Conservation (phyloP, 2,797 vertebrate genomes). For the Setipinna tenuifilis region DNA sequence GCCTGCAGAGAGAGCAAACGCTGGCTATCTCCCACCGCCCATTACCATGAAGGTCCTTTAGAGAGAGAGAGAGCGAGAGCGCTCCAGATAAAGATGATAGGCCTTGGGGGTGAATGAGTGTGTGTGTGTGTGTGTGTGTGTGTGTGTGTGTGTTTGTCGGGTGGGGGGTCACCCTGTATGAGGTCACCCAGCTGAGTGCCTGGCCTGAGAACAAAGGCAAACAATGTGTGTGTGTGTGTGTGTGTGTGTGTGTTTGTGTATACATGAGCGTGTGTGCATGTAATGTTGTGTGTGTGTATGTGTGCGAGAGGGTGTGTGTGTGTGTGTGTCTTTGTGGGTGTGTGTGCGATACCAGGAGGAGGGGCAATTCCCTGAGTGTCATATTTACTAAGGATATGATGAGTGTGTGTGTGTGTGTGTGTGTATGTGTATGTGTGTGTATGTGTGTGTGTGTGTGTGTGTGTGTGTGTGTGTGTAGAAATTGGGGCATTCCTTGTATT, state of each 20-base stretch:
- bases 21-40: background rate
- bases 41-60: background rate
- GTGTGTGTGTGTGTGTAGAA: constrained; percentile 42
- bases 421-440: background rate
- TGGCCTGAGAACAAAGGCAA: constrained; percentile 48
- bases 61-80: background rate
- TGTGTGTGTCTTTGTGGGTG: background rate
- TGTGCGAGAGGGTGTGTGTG: constrained; percentile 1
- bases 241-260: constrained; percentile 6
- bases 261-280: background rate
- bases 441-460: background rate
- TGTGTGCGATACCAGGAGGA: constrained; percentile 8
- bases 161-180: background rate
- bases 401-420: background rate
- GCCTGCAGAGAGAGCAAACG: background rate
- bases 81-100: background rate
- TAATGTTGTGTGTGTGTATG: constrained; percentile 46
- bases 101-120: background rate
- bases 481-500: constrained; percentile 59
- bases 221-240: background rate
- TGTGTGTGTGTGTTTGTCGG: background rate
- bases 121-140: background rate
- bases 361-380: constrained; percentile 30
- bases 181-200: constrained; percentile 44
- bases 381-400: background rate